Conservation (phyloP, 2,888 invertebrate genomes). For the Sericinus montela region DNA sequence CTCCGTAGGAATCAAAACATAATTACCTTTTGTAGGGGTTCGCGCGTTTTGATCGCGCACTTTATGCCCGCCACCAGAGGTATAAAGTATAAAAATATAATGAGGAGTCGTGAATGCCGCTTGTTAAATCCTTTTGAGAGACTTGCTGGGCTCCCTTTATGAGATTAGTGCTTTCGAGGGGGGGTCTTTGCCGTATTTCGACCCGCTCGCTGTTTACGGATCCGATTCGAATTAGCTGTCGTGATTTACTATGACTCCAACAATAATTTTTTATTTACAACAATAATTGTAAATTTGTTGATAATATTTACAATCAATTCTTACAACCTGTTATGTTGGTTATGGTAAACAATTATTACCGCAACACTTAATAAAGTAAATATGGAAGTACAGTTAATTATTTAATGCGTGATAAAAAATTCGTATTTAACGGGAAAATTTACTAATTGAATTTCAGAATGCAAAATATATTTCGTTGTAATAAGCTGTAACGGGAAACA, state of each 20-base stretch:
- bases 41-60: conserved; percentile 77
- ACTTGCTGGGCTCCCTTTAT: conserved; percentile 56
- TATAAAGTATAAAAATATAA: conserved; percentile 79
- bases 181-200: conserved; percentile 48
- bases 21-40: conserved; percentile 79
- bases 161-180: conserved; percentile 55
- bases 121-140: conserved; percentile 78
- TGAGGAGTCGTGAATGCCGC: conserved; percentile 72
- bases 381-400: no score
- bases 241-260: conserved; percentile 61
- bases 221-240: conserved; percentile 72
- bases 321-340: background rate
- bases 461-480: no score
- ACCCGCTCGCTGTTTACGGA: conserved; percentile 44
- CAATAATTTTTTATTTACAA: conserved; percentile 50
- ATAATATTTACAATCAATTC: conserved; percentile 21
- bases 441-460: no score
- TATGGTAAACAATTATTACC: background rate
- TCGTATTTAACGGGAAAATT: no score
- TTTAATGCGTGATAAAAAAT: no score
- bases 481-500: no score
- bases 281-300: conserved; percentile 56
- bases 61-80: conserved; percentile 66
- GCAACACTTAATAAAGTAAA: background rate
- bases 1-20: conserved; percentile 79